Evolutionary conservation across 2,797 vertebrate genomes (phyloP), one percentile per base, ranked within the genome.

Genomic region (Syngnathus acus): DNA sequence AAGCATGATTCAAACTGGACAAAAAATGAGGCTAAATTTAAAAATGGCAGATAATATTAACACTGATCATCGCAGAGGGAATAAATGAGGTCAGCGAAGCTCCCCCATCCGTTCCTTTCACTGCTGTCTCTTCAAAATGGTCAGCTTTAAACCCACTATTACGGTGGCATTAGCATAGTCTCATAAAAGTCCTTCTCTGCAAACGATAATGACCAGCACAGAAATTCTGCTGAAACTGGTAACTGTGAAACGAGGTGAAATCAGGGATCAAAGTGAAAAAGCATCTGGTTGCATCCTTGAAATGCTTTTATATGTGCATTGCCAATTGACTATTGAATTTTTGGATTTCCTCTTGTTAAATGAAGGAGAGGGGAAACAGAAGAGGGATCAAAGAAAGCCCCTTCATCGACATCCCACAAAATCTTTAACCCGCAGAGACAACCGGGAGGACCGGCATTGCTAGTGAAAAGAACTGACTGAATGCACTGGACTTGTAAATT

Each of bases 31-130:
- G 32, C 32, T 32, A 32, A 32, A 4, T 32, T 32, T 32, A 32
- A 32, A 32, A 32, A 32, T 32, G 32, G 32, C 32, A 32, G 32
- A 32, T 32, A 32, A 32, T 32, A 32, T 32, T 32, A 32, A 32
- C 32, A 32, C 32, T 32, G 4, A 76, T 72, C 58, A 69, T 76
- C 67, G 74, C 23, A 17, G 70, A 66, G 63, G 60, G 67, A 76
- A 70, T 77, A 74, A 87, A 84, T 74, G 70, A 82, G 81, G 82
- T 83, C 78, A 84, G 37, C 65, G 72, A 75, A 71, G 72, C 68
- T 70, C 63, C 64, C 43, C 64, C 68, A 67, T 82, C 69, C 67
- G 45, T 69, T 75, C 68, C 64, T 65, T 69, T 70, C 69, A 51
- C 60, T 73, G 70, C 70, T 68, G 77, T 77, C 68, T 79, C 48